Percentiles rank a stretch among this genome's conserved stretches.
These are phyloP conservation scores for Carcinoscorpius rotundicauda DNA, from an alignment of 1,140 invertebrate genomes.

Conservation along the genomic window DNA sequence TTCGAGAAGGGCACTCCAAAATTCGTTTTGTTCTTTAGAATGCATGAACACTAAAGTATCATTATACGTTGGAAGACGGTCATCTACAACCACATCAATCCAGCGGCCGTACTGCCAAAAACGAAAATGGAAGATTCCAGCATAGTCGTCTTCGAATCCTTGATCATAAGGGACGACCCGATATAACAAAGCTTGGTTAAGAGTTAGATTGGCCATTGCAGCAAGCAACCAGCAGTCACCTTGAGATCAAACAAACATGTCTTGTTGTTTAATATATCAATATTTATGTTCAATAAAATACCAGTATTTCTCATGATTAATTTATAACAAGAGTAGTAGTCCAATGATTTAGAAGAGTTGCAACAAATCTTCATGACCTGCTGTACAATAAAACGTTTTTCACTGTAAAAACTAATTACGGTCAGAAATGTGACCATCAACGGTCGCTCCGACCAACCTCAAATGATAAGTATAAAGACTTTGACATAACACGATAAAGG, in stretches of 20 bases:
- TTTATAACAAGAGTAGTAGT: too few relatives aligned
- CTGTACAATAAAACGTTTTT: too few relatives aligned
- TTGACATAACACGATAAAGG: too few relatives aligned
- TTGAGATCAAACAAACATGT: conserved; percentile 23
- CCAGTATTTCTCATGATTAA: too few relatives aligned
- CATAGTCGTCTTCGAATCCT: conserved; percentile 76
- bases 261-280: background rate
- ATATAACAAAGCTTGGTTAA: conserved; percentile 73
- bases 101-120: conserved; percentile 90
- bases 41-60: conserved; percentile 85
- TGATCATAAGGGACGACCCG: conserved; percentile 92
- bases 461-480: too few relatives aligned
- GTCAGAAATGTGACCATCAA: too few relatives aligned
- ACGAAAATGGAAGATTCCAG: conserved; percentile 81
- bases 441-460: too few relatives aligned
- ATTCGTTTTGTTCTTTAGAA: conserved; percentile 78
- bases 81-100: conserved; percentile 82
- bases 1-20: conserved; percentile 94
- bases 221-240: conserved; percentile 94
- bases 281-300: too few relatives aligned
- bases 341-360: too few relatives aligned
- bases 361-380: too few relatives aligned
- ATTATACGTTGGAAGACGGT: conserved; percentile 77
- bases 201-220: conserved; percentile 85
- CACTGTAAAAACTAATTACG: too few relatives aligned